Conservation (phyloP, 1,140 invertebrate species). For the Trigoniulus corallinus region DNA sequence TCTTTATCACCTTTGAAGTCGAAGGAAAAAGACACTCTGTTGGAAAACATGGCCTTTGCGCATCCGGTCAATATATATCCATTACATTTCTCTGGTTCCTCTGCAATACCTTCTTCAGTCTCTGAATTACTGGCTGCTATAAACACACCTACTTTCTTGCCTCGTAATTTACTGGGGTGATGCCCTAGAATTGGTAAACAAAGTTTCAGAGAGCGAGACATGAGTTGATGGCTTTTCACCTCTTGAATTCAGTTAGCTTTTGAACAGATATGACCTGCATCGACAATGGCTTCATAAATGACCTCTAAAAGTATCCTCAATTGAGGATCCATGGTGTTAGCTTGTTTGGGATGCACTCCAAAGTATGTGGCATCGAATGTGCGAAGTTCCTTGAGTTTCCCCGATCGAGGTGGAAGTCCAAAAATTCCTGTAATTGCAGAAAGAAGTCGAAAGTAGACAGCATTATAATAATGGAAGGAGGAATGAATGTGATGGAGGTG, state of each 20-base stretch:
- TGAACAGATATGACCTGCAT: slow-evolving; percentile 49
- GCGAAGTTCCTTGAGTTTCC: slow-evolving; percentile 73
- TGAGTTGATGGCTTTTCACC: slow-evolving; percentile 21
- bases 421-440: slow-evolving; percentile 35
- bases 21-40: slow-evolving; percentile 44
- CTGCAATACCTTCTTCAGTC: slow-evolving; percentile 9
- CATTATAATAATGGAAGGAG: too few species aligned
- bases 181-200: background rate
- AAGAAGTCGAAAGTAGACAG: too few species aligned
- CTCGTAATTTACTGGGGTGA: slow-evolving; percentile 14
- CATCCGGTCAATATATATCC: slow-evolving; percentile 48
- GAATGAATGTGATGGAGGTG: too few species aligned
- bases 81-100: slow-evolving; percentile 22
- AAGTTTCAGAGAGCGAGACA: too few species aligned
- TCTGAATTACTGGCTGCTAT: slow-evolving; percentile 27
- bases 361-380: slow-evolving; percentile 88
- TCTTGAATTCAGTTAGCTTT: slow-evolving; percentile 17
- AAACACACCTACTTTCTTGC: slow-evolving; percentile 34
- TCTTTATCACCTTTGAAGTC: slow-evolving; percentile 37
- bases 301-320: slow-evolving; percentile 74
- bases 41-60: slow-evolving; percentile 45
- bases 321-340: slow-evolving; percentile 89
- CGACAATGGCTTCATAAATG: slow-evolving; percentile 87
- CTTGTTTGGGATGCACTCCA: slow-evolving; percentile 83
- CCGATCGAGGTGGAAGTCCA: slow-evolving; percentile 65